Evolutionary conservation across 2,888 invertebrate genomes (phyloP), one percentile per base, ranked within the genome.

Genomic region (Papilio demoleus): DNA sequence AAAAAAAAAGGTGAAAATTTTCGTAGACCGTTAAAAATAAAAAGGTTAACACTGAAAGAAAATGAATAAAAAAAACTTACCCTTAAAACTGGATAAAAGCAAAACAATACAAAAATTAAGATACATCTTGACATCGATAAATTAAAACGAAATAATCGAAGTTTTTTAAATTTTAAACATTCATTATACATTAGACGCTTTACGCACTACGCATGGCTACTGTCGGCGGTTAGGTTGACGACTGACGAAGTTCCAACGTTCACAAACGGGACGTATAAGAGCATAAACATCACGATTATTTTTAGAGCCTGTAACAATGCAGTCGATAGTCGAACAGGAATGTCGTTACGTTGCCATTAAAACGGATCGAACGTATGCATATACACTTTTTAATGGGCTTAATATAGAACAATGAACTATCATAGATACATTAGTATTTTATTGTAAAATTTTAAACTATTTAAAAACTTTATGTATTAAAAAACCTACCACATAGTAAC

Each of bases 251-350:
- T 42, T 9, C 6, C 17, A 42, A 31, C 42, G 75, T 74, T 76
- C 74, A 72, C 72, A 79, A 80, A 79, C 78, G 76, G 77, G 74
- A 78, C 79, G 74, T 75, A 72, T 72, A 75, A 73, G 76, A 73
- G 73, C 73, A 76, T 81, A 79, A 82, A 81, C 81, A 82, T 81
- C 81, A 82, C 74, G 76, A 78, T 81, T 82, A 82, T 81, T 81
- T 81, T 81, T 82, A 82, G 82, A 77, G 73, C 70, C 47, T 60
- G 72, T 75, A 76, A 72, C 75, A 75, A 76, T 75, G 75, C 73
- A 72, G 72, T 67, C 70, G 71, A 65, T 74, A 75, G 64, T 72
- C 74, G 71, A 72, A 73, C 71, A 69, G 79, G 77, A 76, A 80
- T 79, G 75, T 76, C 76, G 74, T 74, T 70, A 76, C 72, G 64